These are phyloP conservation scores for Formica exsecta DNA, from an alignment of 1,140 invertebrate species.

Conservation along the genomic window DNA sequence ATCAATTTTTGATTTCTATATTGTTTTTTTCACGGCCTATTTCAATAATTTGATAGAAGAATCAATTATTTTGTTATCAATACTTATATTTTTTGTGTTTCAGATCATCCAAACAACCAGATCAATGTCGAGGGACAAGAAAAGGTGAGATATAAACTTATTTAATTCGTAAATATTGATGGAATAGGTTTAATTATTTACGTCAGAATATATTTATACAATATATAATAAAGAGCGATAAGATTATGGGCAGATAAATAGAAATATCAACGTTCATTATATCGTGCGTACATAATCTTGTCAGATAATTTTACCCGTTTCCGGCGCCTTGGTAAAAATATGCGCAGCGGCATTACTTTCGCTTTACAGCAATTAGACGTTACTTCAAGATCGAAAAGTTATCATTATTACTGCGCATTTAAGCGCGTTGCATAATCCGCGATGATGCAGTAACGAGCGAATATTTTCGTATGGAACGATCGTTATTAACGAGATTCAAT, in stretches of 20 bases:
- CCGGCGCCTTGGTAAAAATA: background rate
- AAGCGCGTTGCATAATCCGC: conserved; percentile 22
- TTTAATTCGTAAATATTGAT: background rate
- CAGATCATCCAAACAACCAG: conserved; percentile 65
- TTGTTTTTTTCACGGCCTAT: background rate
- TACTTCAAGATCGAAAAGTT: background rate
- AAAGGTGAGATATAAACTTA: conserved; percentile 58
- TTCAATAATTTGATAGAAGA: background rate
- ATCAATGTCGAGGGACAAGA: conserved; percentile 29
- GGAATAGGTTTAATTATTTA: background rate
- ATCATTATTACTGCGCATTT: conserved; percentile 22
- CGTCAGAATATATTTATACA: background rate
- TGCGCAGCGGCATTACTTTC: background rate
- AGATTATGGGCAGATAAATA: conserved; percentile 2
- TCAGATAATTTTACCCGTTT: background rate
- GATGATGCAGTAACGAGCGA: background rate
- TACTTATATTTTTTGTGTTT: conserved; percentile 39
- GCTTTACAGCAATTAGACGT: background rate
- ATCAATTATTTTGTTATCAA: background rate
- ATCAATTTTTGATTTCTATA: background rate
- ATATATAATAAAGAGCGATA: background rate
- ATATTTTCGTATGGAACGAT: background rate
- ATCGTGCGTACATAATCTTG: background rate
- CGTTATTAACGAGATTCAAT: background rate
- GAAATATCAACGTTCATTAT: background rate